Percentiles rank a stretch among this genome's conserved stretches.
These are phyloP conservation scores for Rhabdomys dilectus DNA, from an alignment of 2,113 vertebrate genomes.

Conservation along the genomic window DNA sequence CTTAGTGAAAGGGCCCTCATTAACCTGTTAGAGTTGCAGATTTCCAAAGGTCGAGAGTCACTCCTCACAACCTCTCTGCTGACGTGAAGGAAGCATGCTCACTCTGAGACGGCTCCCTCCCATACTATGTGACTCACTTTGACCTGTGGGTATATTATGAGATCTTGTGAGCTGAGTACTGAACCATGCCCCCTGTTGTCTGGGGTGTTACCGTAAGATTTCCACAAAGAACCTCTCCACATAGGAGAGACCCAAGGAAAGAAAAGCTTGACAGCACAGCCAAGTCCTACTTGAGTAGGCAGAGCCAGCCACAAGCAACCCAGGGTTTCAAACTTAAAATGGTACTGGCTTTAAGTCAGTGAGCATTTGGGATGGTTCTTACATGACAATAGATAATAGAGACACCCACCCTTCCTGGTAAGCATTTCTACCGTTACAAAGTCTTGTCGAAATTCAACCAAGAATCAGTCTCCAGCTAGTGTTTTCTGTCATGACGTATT, in stretches of 20 bases:
- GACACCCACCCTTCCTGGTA: background rate
- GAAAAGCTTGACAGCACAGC: background rate
- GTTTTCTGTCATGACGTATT: constrained; percentile 36
- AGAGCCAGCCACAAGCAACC: background rate
- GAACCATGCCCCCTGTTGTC: background rate
- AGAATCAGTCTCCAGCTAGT: background rate
- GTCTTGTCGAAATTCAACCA: constrained; percentile 33
- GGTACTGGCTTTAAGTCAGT: background rate
- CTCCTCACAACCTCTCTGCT: background rate
- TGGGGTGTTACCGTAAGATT: background rate
- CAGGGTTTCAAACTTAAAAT: background rate
- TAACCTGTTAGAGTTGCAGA: background rate
- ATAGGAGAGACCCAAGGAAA: constrained; percentile 14
- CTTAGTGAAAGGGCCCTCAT: background rate
- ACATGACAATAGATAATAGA: background rate
- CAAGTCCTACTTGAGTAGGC: background rate
- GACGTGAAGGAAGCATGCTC: background rate
- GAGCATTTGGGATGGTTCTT: background rate
- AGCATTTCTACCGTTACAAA: background rate
- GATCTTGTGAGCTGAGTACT: background rate
- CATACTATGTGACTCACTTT: background rate
- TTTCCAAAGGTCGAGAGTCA: background rate
- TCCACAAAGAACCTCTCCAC: background rate
- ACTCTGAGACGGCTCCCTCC: background rate
- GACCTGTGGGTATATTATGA: background rate